Evolutionary conservation across 2,888 invertebrate genomes (phyloP).

Genomic region (Mythimna pallens): DNA sequence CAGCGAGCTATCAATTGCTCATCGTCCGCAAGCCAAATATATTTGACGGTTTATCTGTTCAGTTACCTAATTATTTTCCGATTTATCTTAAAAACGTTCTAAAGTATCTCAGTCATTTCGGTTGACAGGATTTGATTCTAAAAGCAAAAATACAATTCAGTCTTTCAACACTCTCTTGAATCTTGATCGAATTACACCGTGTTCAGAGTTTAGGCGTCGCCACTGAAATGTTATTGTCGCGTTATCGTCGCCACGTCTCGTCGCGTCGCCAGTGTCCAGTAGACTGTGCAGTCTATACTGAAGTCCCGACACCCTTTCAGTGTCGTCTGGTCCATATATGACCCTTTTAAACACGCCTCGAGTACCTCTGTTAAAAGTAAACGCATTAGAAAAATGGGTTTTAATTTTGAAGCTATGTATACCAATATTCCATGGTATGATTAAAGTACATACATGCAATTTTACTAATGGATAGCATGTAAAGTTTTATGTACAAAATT

Average conservation of each 20-base stretch:
- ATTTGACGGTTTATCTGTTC: neutral
- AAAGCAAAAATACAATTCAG: conserved; percentile 17
- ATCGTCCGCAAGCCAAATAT: neutral
- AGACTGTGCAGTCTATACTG: conserved; percentile 51
- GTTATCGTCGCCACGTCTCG: conserved; percentile 36
- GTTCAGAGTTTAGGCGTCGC: conserved; percentile 53
- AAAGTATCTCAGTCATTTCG: neutral
- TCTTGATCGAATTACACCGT: conserved; percentile 43
- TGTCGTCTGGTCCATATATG: conserved; percentile 16
- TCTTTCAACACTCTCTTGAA: conserved; percentile 41
- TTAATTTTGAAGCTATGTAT: conserved; percentile 8
- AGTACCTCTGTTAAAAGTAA: conserved; percentile 16
- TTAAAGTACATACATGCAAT: conserved; percentile 35
- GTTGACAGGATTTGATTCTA: conserved; percentile 1
- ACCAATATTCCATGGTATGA: conserved; percentile 29
- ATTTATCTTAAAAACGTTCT: neutral
- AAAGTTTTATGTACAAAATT: conserved; percentile 41
- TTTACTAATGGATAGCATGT: conserved; percentile 37
- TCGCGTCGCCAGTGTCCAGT: conserved; percentile 44
- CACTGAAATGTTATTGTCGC: conserved; percentile 43
- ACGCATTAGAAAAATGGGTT: conserved; percentile 34
- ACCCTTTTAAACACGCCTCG: conserved; percentile 6
- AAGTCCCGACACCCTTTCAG: conserved; percentile 22
- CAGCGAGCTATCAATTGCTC: no score
- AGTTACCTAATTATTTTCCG: neutral